Evolutionary conservation across 2,888 invertebrate genomes (phyloP).

Genomic region (Drosophila nigricruria): DNA sequence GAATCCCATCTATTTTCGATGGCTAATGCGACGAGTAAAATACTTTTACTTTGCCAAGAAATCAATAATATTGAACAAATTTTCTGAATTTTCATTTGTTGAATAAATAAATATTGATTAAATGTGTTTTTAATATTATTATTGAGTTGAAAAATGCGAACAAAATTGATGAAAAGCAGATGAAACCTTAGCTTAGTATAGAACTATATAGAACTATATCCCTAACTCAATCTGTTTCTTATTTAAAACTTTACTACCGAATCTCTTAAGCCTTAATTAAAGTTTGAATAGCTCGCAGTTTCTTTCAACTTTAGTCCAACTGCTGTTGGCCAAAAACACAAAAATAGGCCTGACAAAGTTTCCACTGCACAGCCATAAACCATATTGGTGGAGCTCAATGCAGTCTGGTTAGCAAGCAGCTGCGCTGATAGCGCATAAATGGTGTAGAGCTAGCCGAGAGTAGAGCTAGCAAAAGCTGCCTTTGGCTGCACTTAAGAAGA

Average conservation of each 20-base stretch:
- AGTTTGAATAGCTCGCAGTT: neutral
- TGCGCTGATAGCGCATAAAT: slow-evolving; percentile 30
- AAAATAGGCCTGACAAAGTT: slow-evolving; percentile 20
- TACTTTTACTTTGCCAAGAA: neutral
- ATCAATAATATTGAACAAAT: neutral
- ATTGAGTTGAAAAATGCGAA: neutral
- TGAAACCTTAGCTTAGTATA: no score
- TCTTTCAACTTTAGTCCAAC: neutral
- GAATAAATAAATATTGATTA: neutral
- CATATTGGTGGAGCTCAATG: slow-evolving; percentile 45
- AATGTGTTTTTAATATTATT: neutral
- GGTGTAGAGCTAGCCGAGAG: neutral
- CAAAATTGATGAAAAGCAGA: no score
- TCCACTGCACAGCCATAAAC: slow-evolving; percentile 29
- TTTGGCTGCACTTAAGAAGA: slow-evolving; percentile 68
- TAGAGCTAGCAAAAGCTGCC: slow-evolving; percentile 13
- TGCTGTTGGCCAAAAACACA: neutral
- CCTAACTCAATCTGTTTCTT: no score
- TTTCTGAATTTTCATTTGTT: neutral
- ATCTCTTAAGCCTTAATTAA: neutral
- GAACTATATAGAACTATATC: no score
- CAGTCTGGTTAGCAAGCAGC: slow-evolving; percentile 24
- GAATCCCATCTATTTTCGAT: slow-evolving; percentile 6
- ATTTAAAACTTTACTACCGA: neutral
- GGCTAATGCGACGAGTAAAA: neutral